Evolutionary conservation across 2,113 vertebrate genomes (phyloP).

Genomic region (Neodon shergylaensis): DNA sequence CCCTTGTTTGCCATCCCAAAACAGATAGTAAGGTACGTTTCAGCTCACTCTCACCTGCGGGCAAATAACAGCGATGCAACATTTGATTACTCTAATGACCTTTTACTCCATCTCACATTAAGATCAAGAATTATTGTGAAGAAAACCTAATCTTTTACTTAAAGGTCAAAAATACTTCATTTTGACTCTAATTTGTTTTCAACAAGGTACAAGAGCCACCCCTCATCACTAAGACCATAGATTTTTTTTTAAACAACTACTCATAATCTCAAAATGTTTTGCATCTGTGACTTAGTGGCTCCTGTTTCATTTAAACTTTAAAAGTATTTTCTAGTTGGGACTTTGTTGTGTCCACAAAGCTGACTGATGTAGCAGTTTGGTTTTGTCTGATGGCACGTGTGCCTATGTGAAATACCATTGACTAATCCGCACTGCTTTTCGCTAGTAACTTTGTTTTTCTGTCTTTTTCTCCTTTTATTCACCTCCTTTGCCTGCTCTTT

Average conservation of each 20-base stretch:
- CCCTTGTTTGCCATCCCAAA: background rate
- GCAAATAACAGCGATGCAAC: constrained; percentile 22
- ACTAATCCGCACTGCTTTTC: constrained; percentile 46
- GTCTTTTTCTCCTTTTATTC: constrained; percentile 65
- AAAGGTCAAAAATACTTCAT: constrained; percentile 74
- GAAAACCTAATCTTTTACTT: constrained; percentile 64
- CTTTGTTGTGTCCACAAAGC: background rate
- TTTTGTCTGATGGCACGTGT: background rate
- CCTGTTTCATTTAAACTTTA: background rate
- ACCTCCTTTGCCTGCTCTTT: constrained; percentile 65
- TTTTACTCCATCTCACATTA: constrained; percentile 68
- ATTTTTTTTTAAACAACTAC: background rate
- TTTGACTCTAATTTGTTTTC: constrained; percentile 71
- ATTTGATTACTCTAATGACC: constrained; percentile 73
- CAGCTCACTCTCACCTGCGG: constrained; percentile 10
- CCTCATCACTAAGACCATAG: constrained; percentile 22
- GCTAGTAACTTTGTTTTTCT: constrained; percentile 83
- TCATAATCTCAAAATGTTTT: constrained; percentile 36
- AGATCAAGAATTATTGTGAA: constrained; percentile 69
- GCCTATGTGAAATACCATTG: background rate
- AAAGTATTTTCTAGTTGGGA: background rate
- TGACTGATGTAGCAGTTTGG: background rate
- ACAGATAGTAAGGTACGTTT: constrained; percentile 25
- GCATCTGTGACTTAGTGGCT: background rate
- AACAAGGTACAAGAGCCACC: constrained; percentile 45